Conservation (phyloP, 2,113 vertebrate genomes). For the Gnathonemus echidnorhynchus region DNA sequence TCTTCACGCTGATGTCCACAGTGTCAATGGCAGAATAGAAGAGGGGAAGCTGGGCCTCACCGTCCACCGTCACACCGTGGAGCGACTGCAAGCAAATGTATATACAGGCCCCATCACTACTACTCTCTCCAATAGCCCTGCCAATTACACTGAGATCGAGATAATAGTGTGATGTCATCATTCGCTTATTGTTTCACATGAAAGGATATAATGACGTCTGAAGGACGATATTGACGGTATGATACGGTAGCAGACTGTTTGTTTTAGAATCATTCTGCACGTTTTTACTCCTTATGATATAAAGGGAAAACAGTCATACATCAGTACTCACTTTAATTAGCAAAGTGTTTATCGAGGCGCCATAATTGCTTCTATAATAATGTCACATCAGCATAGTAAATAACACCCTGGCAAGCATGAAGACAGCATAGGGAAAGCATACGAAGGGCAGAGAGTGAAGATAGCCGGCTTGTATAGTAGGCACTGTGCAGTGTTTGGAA, state of each 20-base stretch:
- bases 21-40: conserved; percentile 49
- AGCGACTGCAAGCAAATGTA: conserved; percentile 54
- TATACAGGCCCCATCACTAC: not conserved
- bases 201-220: not conserved
- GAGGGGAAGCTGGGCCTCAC: conserved; percentile 68
- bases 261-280: conserved; percentile 3
- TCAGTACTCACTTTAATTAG: conserved; percentile 62
- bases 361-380: conserved; percentile 64
- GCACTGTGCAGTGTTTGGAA: conserved; percentile 15
- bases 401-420: conserved; percentile 45
- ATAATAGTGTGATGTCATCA: not conserved
- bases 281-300: conserved; percentile 28
- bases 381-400: conserved; percentile 64
- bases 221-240: not conserved
- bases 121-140: not conserved
- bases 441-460: conserved; percentile 26
- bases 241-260: not conserved
- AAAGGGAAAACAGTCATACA: conserved; percentile 38
- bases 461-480: conserved; percentile 41
- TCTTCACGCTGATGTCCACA: conserved; percentile 80
- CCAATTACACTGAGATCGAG: not conserved
- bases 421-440: conserved; percentile 30
- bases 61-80: conserved; percentile 54
- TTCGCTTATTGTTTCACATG: not conserved
- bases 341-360: conserved; percentile 53